Evolutionary conservation across 2,113 vertebrate species (phyloP).

Genomic region (Camelus dromedarius): DNA sequence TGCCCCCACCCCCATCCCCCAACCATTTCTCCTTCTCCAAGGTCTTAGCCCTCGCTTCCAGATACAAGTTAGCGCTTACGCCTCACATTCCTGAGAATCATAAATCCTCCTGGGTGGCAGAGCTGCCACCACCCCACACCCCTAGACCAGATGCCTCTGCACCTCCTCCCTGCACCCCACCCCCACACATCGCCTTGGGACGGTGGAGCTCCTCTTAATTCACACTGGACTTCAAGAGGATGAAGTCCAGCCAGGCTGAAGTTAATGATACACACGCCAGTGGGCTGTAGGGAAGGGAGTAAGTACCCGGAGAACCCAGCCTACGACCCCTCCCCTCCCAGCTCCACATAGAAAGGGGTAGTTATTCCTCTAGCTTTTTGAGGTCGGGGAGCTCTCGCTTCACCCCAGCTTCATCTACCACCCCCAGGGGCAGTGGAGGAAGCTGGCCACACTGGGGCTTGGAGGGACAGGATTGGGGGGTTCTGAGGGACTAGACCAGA

Average conservation of each 20-base stretch:
- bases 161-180: slow-evolving; percentile 11
- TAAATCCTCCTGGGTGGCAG: slow-evolving; percentile 77
- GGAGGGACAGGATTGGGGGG: too few relatives aligned
- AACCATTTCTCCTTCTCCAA: not conserved
- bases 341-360: not conserved
- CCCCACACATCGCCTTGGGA: not conserved
- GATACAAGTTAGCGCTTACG: slow-evolving; percentile 73
- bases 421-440: not conserved
- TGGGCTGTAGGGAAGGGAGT: not conserved
- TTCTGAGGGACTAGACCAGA: not conserved
- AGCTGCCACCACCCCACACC: not conserved
- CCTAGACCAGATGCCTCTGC: not conserved
- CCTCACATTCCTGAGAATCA: slow-evolving; percentile 81
- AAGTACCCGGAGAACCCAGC: not conserved
- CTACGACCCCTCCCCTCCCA: not conserved
- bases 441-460: not conserved
- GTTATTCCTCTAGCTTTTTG: not conserved
- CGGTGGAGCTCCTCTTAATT: slow-evolving; percentile 21
- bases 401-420: not conserved
- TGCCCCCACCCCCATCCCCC: not conserved
- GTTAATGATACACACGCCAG: slow-evolving; percentile 49
- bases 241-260: slow-evolving; percentile 45
- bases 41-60: slow-evolving; percentile 30
- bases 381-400: not conserved
- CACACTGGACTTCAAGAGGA: not conserved